phyloP scores from a whole-genome alignment of 1,140 invertebrate genomes.

The Drosophila tsacasi region DNA sequence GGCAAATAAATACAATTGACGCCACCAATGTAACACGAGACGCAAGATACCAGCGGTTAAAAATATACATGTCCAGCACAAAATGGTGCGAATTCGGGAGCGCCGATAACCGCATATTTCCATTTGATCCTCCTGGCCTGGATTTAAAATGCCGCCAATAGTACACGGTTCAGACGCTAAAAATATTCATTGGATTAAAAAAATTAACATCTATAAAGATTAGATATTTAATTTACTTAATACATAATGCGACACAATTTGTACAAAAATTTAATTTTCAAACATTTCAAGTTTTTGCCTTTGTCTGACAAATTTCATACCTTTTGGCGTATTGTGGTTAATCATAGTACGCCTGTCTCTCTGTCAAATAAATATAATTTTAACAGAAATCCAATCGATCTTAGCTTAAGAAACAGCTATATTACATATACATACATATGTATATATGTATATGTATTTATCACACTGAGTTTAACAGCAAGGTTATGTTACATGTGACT shows the following conservation, averaged over 20 bases:
- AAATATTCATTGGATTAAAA: background rate
- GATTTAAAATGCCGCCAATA: conserved; percentile 86
- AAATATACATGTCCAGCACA: conserved; percentile 88
- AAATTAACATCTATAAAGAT: background rate
- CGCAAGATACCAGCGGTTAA: conserved; percentile 91
- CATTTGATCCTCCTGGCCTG: conserved; percentile 90
- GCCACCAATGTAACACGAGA: conserved; percentile 95
- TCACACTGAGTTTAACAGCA: background rate
- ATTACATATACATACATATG: background rate
- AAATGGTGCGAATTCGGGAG: conserved; percentile 85
- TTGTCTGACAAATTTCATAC: conserved; percentile 38
- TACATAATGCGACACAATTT: background rate
- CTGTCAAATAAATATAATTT: conserved; percentile 2
- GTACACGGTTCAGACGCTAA: conserved; percentile 65
- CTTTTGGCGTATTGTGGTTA: conserved; percentile 42
- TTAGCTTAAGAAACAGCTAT: conserved; percentile 2
- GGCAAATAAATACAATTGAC: conserved; percentile 90
- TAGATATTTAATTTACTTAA: background rate
- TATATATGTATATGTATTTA: background rate
- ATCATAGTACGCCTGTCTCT: conserved; percentile 41
- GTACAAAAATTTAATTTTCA: too few species aligned
- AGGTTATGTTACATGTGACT: background rate
- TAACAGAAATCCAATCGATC: background rate
- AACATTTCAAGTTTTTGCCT: background rate
- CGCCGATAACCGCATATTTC: conserved; percentile 88